Conservation (phyloP, 1,140 invertebrate genomes). For the Aphelinus atriplicis region DNA sequence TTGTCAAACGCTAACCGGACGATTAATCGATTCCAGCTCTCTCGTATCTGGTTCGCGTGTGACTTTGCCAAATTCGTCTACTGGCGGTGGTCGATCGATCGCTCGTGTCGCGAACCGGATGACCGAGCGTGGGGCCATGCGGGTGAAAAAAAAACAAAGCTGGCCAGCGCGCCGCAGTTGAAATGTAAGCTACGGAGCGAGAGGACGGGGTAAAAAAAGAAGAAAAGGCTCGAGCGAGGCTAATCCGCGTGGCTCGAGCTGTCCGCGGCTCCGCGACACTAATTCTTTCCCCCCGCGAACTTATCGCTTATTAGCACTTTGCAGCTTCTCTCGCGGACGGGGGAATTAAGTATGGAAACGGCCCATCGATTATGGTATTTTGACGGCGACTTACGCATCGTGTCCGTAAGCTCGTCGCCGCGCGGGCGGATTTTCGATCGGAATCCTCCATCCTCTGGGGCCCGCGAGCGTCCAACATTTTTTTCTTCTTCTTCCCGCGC, state of each 20-base stretch:
- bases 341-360: neutral
- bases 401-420: slow-evolving; percentile 33
- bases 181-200: neutral
- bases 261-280: slow-evolving; percentile 34
- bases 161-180: neutral
- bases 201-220: neutral
- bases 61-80: too few species aligned
- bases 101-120: too few species aligned
- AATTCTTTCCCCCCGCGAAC: slow-evolving; percentile 38
- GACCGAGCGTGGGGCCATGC: too few species aligned
- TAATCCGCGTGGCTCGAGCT: neutral
- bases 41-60: too few species aligned
- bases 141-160: too few species aligned
- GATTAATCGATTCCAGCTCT: too few species aligned
- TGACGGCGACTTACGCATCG: slow-evolving; percentile 31
- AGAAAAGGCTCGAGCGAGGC: neutral
- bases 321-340: neutral
- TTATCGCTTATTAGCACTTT: slow-evolving; percentile 36
- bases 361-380: slow-evolving; percentile 22
- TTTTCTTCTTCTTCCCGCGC: neutral
- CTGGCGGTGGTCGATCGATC: too few species aligned
- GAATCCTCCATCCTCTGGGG: neutral
- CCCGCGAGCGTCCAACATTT: neutral
- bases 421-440: neutral
- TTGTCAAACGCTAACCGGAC: too few species aligned